These are phyloP conservation scores for Tauraco hartlaubi DNA, from an alignment of 2,797 vertebrate species.

Conservation along the genomic window DNA sequence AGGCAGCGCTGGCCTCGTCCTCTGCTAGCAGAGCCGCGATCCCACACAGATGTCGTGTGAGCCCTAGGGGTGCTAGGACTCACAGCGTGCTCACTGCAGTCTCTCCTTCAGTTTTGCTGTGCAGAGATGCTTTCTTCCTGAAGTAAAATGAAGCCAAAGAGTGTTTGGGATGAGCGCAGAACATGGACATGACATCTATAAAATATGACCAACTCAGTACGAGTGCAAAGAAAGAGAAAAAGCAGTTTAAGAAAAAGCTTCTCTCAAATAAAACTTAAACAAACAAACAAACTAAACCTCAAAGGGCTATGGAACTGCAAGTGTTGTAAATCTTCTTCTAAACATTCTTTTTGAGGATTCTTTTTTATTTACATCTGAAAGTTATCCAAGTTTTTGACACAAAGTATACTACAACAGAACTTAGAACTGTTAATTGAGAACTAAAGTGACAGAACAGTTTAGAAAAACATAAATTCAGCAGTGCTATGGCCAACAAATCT, in stretches of 20 bases:
- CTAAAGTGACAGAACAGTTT: background rate
- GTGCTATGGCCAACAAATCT: background rate
- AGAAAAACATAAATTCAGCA: conserved; percentile 16
- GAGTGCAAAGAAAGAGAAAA: background rate
- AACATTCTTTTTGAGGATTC: background rate
- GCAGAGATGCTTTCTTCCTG: background rate
- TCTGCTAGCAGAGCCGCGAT: background rate
- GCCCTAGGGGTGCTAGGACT: background rate
- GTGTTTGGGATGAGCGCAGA: background rate
- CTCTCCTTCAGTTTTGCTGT: background rate
- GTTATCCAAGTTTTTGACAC: background rate
- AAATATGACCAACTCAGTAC: background rate
- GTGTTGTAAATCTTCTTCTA: background rate
- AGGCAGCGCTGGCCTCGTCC: background rate
- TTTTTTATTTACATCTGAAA: background rate
- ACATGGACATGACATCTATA: background rate
- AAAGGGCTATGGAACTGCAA: background rate
- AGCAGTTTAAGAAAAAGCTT: background rate
- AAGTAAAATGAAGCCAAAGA: background rate
- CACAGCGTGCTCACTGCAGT: fast-evolving
- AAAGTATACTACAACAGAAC: background rate
- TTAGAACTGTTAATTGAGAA: background rate
- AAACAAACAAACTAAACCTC: background rate
- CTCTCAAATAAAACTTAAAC: background rate
- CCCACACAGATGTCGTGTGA: background rate